phyloP scores from a whole-genome alignment of 2,888 invertebrate genomes.

The Ectobius pallidus region DNA sequence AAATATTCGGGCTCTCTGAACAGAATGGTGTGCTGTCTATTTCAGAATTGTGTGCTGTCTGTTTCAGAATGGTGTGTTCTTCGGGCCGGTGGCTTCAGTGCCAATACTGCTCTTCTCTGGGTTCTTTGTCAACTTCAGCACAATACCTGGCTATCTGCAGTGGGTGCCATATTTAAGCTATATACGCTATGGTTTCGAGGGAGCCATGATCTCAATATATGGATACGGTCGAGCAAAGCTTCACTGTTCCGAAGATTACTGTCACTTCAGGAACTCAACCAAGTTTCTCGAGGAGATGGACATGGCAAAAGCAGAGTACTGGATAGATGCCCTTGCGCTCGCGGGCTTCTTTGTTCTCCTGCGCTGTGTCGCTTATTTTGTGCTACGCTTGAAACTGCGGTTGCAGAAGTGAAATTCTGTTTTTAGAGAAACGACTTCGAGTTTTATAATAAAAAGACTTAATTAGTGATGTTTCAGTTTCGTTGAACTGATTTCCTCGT shows the following conservation, averaged over 20 bases:
- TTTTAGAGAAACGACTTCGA: too few species aligned
- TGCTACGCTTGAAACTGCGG: slow-evolving; percentile 77
- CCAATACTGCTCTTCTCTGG: slow-evolving; percentile 61
- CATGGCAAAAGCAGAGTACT: slow-evolving; percentile 68
- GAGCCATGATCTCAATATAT: slow-evolving; percentile 57
- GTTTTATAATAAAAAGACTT: too few species aligned
- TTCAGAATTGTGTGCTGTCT: too few species aligned
- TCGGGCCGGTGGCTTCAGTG: slow-evolving; percentile 59
- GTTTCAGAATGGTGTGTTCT: slow-evolving; percentile 58
- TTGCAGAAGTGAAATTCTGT: slow-evolving; percentile 12
- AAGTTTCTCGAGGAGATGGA: slow-evolving; percentile 86
- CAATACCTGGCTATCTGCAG: slow-evolving; percentile 59
- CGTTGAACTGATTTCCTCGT: too few species aligned
- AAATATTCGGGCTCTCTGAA: too few species aligned
- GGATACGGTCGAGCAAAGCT: slow-evolving; percentile 57
- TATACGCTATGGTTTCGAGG: slow-evolving; percentile 60
- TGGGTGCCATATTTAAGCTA: slow-evolving; percentile 61
- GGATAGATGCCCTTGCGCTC: slow-evolving; percentile 85
- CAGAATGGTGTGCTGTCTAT: too few species aligned
- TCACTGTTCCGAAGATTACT: slow-evolving; percentile 64
- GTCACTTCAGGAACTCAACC: slow-evolving; percentile 80
- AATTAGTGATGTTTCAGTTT: too few species aligned
- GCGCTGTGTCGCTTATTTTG: slow-evolving; percentile 80
- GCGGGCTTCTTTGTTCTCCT: slow-evolving; percentile 78
- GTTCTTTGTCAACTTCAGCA: slow-evolving; percentile 60